Conservation (phyloP, 1,140 invertebrate genomes). For the Calycopis cecrops region DNA sequence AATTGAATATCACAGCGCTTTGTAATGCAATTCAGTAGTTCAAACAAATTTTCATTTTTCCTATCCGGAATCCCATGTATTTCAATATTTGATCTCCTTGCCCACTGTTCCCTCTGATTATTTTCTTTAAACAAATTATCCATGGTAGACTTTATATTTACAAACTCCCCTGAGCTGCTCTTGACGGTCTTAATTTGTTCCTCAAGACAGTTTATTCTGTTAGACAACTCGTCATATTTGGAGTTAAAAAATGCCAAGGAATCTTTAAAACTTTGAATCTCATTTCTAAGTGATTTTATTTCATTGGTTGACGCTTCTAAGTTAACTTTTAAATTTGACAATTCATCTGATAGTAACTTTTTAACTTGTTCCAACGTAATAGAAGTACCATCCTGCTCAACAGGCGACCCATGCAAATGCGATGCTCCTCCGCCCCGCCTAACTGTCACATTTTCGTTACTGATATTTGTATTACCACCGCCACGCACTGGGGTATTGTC, state of each 20-base stretch:
- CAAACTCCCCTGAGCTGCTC: not conserved
- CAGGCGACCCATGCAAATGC: too few species aligned
- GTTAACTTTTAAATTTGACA: too few species aligned
- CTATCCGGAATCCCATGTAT: conserved; percentile 9
- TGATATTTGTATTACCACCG: too few species aligned
- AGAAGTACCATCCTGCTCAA: too few species aligned
- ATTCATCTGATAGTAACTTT: too few species aligned
- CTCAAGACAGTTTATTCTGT: not conserved
- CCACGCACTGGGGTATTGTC: too few species aligned
- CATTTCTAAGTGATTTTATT: too few species aligned
- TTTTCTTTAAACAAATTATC: conserved; percentile 9
- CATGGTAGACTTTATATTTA: not conserved
- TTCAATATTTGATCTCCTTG: conserved; percentile 11
- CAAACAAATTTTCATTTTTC: conserved; percentile 12
- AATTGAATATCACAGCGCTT: not conserved
- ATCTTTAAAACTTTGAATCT: too few species aligned
- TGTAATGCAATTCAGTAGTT: conserved; percentile 1
- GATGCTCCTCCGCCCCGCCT: too few species aligned
- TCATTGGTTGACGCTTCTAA: too few species aligned
- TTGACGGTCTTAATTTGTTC: not conserved
- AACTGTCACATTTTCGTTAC: too few species aligned
- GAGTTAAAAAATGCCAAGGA: not conserved
- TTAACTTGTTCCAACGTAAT: too few species aligned
- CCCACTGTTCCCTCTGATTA: conserved; percentile 16
- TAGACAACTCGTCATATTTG: not conserved